Evolutionary conservation across 2,797 vertebrate genomes (phyloP).

Genomic region (Liasis olivaceus): DNA sequence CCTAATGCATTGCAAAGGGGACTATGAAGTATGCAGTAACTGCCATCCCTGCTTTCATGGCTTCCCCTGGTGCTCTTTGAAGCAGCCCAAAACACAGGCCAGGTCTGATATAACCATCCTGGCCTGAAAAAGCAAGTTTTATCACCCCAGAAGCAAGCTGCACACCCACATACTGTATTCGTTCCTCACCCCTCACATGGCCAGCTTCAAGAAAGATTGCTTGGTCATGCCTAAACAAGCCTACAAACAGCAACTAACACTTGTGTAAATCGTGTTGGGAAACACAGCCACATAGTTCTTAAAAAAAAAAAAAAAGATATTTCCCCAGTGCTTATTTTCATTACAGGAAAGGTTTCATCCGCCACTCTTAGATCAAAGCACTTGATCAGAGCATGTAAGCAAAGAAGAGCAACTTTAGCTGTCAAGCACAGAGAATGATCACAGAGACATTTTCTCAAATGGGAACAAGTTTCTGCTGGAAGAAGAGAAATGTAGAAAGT

Average conservation of each 20-base stretch:
- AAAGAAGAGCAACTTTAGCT: background rate
- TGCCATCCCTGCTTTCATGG: no score
- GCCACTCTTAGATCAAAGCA: background rate
- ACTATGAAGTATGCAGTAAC: no score
- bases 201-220: background rate
- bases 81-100: background rate
- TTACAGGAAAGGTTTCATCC: background rate
- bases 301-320: background rate
- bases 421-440: background rate
- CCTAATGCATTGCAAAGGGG: background rate
- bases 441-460: background rate
- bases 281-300: no score
- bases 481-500: background rate
- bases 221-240: background rate
- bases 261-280: no score
- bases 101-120: background rate
- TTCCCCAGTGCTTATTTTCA: background rate
- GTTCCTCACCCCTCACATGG: background rate
- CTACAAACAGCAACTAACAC: background rate
- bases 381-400: background rate
- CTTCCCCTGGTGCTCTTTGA: no score
- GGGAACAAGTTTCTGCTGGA: background rate
- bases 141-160: background rate
- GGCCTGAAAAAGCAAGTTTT: background rate
- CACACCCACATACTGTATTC: background rate